Evolutionary conservation across 2,888 invertebrate genomes (phyloP).

Genomic region (Diachrysia chrysitis): DNA sequence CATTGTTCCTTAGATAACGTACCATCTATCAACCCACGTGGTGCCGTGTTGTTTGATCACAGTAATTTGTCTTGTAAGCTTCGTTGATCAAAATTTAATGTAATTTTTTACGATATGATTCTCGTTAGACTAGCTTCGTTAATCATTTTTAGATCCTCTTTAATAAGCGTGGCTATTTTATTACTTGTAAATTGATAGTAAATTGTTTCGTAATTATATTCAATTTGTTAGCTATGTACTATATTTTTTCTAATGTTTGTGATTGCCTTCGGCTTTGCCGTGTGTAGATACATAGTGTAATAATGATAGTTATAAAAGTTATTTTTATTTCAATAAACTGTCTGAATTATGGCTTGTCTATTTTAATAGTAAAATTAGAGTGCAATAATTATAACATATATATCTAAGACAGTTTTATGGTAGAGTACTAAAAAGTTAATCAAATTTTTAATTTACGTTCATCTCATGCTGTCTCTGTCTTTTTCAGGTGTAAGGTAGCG

Average conservation of each 20-base stretch:
- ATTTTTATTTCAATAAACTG: neutral
- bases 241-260: constrained; percentile 24
- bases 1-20: constrained; percentile 80
- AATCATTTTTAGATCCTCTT: constrained; percentile 51
- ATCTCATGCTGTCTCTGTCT: too few species aligned
- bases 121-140: constrained; percentile 51
- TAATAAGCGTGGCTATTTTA: constrained; percentile 46
- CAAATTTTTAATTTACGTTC: too few species aligned
- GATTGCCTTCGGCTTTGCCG: neutral
- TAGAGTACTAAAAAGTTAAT: too few species aligned
- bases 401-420: too few species aligned
- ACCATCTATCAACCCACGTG: constrained; percentile 85
- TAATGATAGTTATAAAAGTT: constrained; percentile 12
- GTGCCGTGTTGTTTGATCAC: constrained; percentile 81
- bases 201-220: constrained; percentile 46
- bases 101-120: constrained; percentile 57
- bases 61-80: constrained; percentile 83
- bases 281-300: neutral
- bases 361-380: neutral
- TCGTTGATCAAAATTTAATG: constrained; percentile 73
- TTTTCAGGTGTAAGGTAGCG: too few species aligned
- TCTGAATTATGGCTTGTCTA: neutral
- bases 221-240: constrained; percentile 18
- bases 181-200: constrained; percentile 51
- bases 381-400: neutral